Base-by-base conservation (phyloP, 1,140 invertebrate genomes). In the Colletes gigas region DNA sequence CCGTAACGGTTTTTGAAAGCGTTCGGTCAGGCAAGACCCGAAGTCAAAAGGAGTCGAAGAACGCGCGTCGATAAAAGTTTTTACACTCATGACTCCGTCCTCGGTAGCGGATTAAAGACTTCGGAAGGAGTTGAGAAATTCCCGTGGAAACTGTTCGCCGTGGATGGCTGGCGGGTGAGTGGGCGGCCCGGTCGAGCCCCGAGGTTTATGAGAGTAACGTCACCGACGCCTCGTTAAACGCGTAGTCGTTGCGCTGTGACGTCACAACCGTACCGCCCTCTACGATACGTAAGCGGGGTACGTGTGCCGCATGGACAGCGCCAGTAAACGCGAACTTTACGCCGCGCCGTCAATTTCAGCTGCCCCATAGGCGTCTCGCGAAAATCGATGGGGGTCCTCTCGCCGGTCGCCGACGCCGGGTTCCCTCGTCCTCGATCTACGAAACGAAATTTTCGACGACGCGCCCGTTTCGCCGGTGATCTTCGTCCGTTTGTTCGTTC, bases 121-220 rank as follows among this genome's bases (percentile, higher is more conserved):
- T 70, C 12, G 55, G 21, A 50, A 83, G 71, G 67, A 76, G 50
- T 44, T 19, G 0, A n/a, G 55, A 67, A 55, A 67, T 76, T 68
- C 14, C 44, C 68, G 47, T 55, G 9, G 73, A 82, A 82, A 78
- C 52, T 19, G 73, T 78, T 77, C 47, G 54, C 41, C 19, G 57
- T 50, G 57, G n/a, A 59, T 21, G 30, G 14, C 14, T 17, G 54
- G 62, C 6, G 54, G 62, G 73, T 68, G 73, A 66, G 39, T 5
- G 5, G 62, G 39, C 4, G 63, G 82, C 9, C 9, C 67, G 55
- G 60, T 9, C 21, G 77, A 79, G 65, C 65, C 17, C 30, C 41
- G 50, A 60, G 54, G 66, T 84, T 83, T 83, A 84, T 72, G 65
- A 63, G 82, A 83, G 72, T 76, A 84, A 84, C 83, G 83, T 81